These are phyloP conservation scores for Papilio polytes DNA, from an alignment of 1,140 invertebrate species.

Conservation along the genomic window DNA sequence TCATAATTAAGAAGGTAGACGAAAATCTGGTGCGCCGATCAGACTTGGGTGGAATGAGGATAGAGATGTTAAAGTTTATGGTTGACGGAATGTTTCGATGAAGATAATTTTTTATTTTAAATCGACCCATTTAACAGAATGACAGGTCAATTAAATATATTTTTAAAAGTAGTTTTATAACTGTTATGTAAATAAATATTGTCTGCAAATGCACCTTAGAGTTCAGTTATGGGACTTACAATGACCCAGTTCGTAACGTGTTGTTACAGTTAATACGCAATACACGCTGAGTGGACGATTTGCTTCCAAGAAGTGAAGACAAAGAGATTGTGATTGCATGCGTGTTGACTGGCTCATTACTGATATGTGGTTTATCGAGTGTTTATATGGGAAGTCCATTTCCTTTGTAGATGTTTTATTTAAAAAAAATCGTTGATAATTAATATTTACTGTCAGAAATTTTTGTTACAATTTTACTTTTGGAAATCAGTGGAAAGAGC, in stretches of 20 bases:
- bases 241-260: neutral
- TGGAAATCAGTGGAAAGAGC: too few species aligned
- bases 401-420: constrained; percentile 34
- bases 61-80: too few species aligned
- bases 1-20: too few species aligned
- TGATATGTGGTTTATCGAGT: constrained; percentile 12
- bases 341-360: neutral
- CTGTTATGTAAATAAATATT: neutral
- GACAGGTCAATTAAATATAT: neutral
- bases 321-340: constrained; percentile 20
- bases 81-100: too few species aligned
- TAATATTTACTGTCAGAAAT: neutral
- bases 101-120: too few species aligned
- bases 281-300: constrained; percentile 25
- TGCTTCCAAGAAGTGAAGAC: constrained; percentile 21
- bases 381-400: constrained; percentile 14
- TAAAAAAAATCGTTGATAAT: too few species aligned
- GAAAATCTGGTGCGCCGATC: too few species aligned
- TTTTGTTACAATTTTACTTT: neutral
- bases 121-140: neutral
- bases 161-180: neutral
- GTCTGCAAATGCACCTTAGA: neutral
- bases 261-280: constrained; percentile 5
- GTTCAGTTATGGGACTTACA: neutral
- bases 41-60: too few species aligned